Percentiles rank a stretch among this genome's conserved stretches.
phyloP scores from a whole-genome alignment of 2,113 vertebrate species.

The Elanoides forficatus region DNA sequence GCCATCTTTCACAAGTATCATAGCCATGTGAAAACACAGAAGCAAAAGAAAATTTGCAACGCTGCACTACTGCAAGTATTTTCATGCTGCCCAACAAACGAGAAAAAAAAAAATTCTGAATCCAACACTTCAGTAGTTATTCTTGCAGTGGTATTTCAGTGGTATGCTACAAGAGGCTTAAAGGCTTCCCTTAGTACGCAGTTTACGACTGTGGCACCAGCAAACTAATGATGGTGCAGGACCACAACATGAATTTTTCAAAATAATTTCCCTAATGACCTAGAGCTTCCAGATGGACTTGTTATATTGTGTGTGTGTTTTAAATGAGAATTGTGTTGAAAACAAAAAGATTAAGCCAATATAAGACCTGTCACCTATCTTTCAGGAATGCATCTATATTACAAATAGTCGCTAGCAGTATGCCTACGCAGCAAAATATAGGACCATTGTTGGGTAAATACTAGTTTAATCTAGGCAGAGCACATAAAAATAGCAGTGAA shows the following conservation, averaged over 20 bases:
- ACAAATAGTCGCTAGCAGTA: background rate
- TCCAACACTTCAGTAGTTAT: background rate
- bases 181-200: background rate
- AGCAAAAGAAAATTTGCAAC: background rate
- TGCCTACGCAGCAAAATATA: background rate
- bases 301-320: background rate
- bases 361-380: background rate
- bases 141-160: background rate
- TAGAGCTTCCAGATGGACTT: background rate
- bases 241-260: background rate
- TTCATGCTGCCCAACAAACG: background rate
- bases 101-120: background rate
- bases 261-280: background rate
- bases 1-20: background rate
- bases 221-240: background rate
- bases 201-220: background rate
- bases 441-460: background rate
- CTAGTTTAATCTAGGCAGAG: background rate
- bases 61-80: background rate
- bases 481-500: background rate
- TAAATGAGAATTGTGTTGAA: background rate
- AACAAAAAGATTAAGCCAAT: background rate
- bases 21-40: background rate
- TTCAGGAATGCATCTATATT: background rate
- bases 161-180: background rate